A percentile compares a stretch with the other conserved stretches of the same genome.
Evolutionary conservation across 2,888 invertebrate genomes (phyloP).

Genomic region (Acholoe squamosa): DNA sequence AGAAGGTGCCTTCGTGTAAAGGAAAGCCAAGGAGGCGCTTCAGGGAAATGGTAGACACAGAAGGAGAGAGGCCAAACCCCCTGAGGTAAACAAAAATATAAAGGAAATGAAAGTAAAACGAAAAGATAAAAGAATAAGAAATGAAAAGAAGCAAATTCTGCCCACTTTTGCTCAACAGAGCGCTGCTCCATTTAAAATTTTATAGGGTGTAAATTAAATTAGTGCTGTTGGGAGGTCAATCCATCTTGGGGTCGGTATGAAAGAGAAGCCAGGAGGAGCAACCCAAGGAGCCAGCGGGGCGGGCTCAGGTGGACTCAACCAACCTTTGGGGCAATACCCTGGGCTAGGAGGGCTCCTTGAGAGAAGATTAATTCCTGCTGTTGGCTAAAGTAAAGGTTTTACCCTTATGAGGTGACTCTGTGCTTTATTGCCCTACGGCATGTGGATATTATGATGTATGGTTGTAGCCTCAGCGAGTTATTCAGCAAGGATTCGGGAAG

Average conservation of each 20-base stretch:
- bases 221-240: background rate
- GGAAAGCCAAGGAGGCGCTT: too few species aligned
- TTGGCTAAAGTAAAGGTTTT: too few species aligned
- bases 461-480: too few species aligned
- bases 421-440: too few species aligned
- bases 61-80: too few species aligned
- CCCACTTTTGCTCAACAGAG: background rate
- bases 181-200: background rate
- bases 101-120: background rate
- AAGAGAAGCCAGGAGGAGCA: background rate
- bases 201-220: slow-evolving; percentile 3
- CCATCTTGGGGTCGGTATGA: background rate
- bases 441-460: too few species aligned
- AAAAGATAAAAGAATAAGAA: background rate
- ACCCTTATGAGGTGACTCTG: too few species aligned
- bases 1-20: too few species aligned
- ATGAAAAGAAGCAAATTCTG: background rate
- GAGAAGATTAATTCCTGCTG: background rate
- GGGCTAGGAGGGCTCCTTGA: background rate
- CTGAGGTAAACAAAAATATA: too few species aligned
- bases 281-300: background rate
- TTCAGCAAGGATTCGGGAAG: too few species aligned
- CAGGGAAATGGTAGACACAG: too few species aligned
- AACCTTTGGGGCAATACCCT: background rate
- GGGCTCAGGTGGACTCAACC: background rate